These are phyloP conservation scores for Cotesia vestalis DNA, from an alignment of 1,140 invertebrate genomes.

Conservation along the genomic window DNA sequence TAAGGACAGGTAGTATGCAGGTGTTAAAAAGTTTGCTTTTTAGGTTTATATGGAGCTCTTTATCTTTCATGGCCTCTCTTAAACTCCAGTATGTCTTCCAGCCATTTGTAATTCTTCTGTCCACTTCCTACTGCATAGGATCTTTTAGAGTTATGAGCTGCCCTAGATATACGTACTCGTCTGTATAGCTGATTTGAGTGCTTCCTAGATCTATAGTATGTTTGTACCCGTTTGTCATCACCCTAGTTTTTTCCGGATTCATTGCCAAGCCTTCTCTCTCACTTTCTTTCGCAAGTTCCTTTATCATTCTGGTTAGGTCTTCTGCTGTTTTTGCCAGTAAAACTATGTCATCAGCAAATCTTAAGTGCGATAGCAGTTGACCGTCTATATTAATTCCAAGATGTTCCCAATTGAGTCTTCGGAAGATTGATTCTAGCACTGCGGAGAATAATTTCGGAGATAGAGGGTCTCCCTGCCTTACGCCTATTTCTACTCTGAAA, in stretches of 20 bases:
- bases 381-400: background rate
- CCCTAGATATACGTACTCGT: conserved; percentile 1
- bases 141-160: background rate
- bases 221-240: background rate
- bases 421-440: conserved; percentile 4
- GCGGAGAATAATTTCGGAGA: conserved; percentile 13
- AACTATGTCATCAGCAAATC: conserved; percentile 6
- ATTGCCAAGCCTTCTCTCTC: background rate
- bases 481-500: background rate
- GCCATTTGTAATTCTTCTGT: background rate
- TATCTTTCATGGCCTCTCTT: conserved; percentile 11
- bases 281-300: conserved; percentile 5
- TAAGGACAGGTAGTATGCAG: background rate
- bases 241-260: background rate
- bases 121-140: background rate
- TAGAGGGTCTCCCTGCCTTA: conserved; percentile 7
- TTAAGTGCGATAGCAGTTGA: background rate
- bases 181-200: background rate
- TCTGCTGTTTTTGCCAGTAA: background rate
- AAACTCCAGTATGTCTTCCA: conserved; percentile 12
- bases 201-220: background rate
- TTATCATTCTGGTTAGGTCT: background rate
- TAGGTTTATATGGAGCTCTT: conserved; percentile 4
- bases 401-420: conserved; percentile 4
- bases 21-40: background rate